These are phyloP conservation scores for Goniozus legneri DNA, from an alignment of 1,140 invertebrate species.

Conservation along the genomic window DNA sequence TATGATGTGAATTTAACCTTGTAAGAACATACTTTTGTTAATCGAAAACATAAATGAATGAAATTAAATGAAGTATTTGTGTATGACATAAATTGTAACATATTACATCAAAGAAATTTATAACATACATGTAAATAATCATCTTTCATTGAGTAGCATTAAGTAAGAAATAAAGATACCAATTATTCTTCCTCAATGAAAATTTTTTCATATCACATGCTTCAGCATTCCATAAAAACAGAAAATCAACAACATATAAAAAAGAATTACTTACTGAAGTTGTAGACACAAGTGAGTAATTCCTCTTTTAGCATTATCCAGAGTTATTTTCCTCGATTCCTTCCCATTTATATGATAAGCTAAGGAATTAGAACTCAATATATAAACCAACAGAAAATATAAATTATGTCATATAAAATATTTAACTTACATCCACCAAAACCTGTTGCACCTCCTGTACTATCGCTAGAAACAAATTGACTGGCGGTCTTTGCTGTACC, in stretches of 20 bases:
- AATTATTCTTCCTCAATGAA: too few species aligned
- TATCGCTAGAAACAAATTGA: slow-evolving; percentile 88
- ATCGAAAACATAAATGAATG: background rate
- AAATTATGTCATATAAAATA: too few species aligned
- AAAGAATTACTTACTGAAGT: slow-evolving; percentile 56
- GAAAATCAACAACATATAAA: too few species aligned
- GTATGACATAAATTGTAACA: background rate
- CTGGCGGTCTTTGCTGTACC: slow-evolving; percentile 86
- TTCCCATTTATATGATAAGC: slow-evolving; percentile 78
- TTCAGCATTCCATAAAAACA: too few species aligned
- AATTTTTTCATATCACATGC: too few species aligned
- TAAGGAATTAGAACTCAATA: too few species aligned
- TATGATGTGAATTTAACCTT: slow-evolving; percentile 83
- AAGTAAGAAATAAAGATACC: too few species aligned
- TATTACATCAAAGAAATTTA: too few species aligned
- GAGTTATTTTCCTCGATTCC: slow-evolving; percentile 86
- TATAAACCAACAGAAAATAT: too few species aligned
- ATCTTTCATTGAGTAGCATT: too few species aligned
- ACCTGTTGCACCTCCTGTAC: slow-evolving; percentile 74
- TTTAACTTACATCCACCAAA: slow-evolving; percentile 62
- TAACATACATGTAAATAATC: too few species aligned
- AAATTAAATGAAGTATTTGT: slow-evolving; percentile 5
- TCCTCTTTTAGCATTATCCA: slow-evolving; percentile 81
- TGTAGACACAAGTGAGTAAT: slow-evolving; percentile 78
- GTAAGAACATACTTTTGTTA: slow-evolving; percentile 13